Base-by-base conservation (phyloP, 2,888 invertebrate genomes). In the Zaprionus obscuricornis region DNA sequence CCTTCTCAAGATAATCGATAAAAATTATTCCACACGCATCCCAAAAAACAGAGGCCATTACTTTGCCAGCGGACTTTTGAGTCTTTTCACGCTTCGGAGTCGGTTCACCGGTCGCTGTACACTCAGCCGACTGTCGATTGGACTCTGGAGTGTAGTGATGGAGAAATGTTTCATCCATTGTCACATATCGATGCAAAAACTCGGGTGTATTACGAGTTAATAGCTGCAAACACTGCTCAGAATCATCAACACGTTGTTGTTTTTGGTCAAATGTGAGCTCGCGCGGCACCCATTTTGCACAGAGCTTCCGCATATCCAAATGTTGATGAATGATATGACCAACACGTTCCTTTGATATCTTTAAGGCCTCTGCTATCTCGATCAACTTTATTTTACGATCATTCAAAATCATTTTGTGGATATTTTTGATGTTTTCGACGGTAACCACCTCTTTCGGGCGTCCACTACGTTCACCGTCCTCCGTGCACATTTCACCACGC, bases 31-130 rank as follows among this genome's bases (percentile, higher is more conserved):
- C 77, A 36, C 67, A 70, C 7, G 73, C 47, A 85, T 88, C 81
- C 84, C 83, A 86, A 65, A 88, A 86, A 62, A 85, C 66, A 2
- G 75, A 67, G 4, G 75, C 75, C 79, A 88, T 74, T 37, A 85
- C 66, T 59, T 86, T 85, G 11, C 74, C 71, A 51, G 81, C 71
- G 14, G 69, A 84, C 42, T 18, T 46, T 37, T 60, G 56, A 1
- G 67, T 65, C 59, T 76, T 81, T 46, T 59, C 51, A 51, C 73
- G 69, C 72, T 81, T 81, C 43, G 69, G 70, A 64, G 43, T 11
- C 7, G 22, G 33, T 56, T 56, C 57, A 29, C 31, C 50, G 40
- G 34, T 11, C 36, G 47, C 39, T 16, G 46, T 45, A 55, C 54
- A 54, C 36, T 67, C 51, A 17, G 18, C 39, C 14, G 39, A 39